phyloP scores from a whole-genome alignment of 2,888 invertebrate genomes.

The Sycophila texana region DNA sequence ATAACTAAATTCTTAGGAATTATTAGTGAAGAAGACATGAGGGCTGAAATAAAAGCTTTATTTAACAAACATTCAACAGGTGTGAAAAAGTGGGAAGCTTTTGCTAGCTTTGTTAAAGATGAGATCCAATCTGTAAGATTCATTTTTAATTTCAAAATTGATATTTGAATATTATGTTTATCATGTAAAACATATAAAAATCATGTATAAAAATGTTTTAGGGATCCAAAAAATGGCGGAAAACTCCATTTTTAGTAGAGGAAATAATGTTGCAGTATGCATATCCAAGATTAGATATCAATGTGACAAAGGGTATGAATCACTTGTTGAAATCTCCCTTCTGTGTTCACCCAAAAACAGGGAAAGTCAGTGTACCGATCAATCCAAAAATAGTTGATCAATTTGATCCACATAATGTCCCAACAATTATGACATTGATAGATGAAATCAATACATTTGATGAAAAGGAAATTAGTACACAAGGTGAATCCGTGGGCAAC shows the following conservation, averaged over 20 bases:
- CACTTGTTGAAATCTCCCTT: constrained; percentile 99
- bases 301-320: constrained; percentile 96
- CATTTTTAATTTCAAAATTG: neutral
- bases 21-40: constrained; percentile 83
- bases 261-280: constrained; percentile 94
- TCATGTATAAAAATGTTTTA: constrained; percentile 68
- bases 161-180: too few relatives aligned
- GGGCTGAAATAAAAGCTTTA: constrained; percentile 78
- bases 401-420: constrained; percentile 86
- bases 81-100: constrained; percentile 82
- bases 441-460: constrained; percentile 83
- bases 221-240: constrained; percentile 78
- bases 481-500: constrained; percentile 71
- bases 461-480: constrained; percentile 75
- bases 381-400: constrained; percentile 82
- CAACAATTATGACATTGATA: constrained; percentile 82
- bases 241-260: constrained; percentile 81
- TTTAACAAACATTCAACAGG: constrained; percentile 78
- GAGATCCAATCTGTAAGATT: constrained; percentile 78
- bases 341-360: constrained; percentile 98
- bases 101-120: constrained; percentile 77
- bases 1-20: constrained; percentile 84
- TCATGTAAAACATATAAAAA: constrained; percentile 69
- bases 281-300: constrained; percentile 96
- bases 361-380: constrained; percentile 94